Evolutionary conservation across 2,113 vertebrate genomes (phyloP).

Genomic region (Thermophis baileyi): DNA sequence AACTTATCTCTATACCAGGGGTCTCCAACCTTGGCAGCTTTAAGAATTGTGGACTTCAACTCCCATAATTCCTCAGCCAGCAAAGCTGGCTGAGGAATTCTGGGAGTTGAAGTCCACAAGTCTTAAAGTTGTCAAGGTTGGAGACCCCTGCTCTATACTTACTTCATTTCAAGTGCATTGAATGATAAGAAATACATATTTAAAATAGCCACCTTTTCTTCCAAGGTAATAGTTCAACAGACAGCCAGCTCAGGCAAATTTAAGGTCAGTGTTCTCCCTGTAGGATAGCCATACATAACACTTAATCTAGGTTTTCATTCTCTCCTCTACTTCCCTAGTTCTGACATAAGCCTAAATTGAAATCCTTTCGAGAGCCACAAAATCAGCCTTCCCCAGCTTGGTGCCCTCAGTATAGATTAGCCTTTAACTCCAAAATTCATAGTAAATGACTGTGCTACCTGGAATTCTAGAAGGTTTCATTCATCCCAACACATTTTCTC

Average conservation of each 20-base stretch:
- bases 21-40: too few relatives aligned
- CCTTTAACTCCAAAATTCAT: not conserved
- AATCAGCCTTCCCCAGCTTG: not conserved
- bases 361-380: not conserved
- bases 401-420: not conserved
- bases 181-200: not conserved
- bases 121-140: too few relatives aligned
- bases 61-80: too few relatives aligned
- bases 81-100: too few relatives aligned
- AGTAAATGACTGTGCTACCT: not conserved
- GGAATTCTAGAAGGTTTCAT: not conserved
- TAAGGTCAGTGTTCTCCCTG: not conserved
- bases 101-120: too few relatives aligned
- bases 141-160: not conserved
- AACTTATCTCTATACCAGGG: not conserved
- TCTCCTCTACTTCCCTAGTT: not conserved
- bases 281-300: too few relatives aligned
- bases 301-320: not conserved
- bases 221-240: conserved; percentile 6
- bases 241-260: not conserved
- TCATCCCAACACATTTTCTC: not conserved
- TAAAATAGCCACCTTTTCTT: conserved; percentile 8
- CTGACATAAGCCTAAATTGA: not conserved
- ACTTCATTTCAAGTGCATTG: not conserved
- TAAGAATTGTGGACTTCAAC: too few relatives aligned